A percentile compares a stretch with the other conserved stretches of the same genome.
Evolutionary conservation across 1,140 invertebrate species (phyloP).

Genomic region (Amyelois transitella): DNA sequence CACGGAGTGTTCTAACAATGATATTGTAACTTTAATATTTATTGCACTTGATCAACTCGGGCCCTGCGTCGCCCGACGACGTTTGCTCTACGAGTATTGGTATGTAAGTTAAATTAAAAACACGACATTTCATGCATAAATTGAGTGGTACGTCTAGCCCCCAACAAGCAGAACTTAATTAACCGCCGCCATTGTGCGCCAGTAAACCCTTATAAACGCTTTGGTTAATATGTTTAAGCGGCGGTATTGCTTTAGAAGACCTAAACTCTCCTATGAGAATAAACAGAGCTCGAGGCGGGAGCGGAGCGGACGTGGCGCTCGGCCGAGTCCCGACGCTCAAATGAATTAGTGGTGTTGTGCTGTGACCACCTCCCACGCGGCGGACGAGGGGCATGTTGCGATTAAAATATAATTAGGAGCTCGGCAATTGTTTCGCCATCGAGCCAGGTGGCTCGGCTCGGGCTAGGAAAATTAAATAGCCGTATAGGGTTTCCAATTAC

Average conservation of each 20-base stretch:
- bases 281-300: conserved; percentile 48
- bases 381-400: conserved; percentile 47
- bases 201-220: conserved; percentile 67
- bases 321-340: conserved; percentile 51
- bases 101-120: conserved; percentile 39
- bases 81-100: conserved; percentile 9
- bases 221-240: conserved; percentile 67
- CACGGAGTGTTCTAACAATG: conserved; percentile 62
- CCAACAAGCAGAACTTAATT: conserved; percentile 65
- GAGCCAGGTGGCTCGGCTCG: conserved; percentile 57
- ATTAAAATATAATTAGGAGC: conserved; percentile 73
- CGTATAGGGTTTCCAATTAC: conserved; percentile 64
- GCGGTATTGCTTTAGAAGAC: conserved; percentile 66
- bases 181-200: conserved; percentile 54
- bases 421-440: conserved; percentile 68
- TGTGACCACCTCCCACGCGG: conserved; percentile 20
- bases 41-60: conserved; percentile 67
- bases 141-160: conserved; percentile 41
- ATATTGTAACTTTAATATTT: conserved; percentile 73
- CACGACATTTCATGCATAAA: conserved; percentile 44
- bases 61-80: conserved; percentile 18
- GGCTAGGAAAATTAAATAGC: conserved; percentile 67
- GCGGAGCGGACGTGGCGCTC: conserved; percentile 19
- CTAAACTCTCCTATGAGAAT: conserved; percentile 72
- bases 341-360: conserved; percentile 60